Evolutionary conservation across 2,888 invertebrate species (phyloP).

Genomic region (Allacma fusca): DNA sequence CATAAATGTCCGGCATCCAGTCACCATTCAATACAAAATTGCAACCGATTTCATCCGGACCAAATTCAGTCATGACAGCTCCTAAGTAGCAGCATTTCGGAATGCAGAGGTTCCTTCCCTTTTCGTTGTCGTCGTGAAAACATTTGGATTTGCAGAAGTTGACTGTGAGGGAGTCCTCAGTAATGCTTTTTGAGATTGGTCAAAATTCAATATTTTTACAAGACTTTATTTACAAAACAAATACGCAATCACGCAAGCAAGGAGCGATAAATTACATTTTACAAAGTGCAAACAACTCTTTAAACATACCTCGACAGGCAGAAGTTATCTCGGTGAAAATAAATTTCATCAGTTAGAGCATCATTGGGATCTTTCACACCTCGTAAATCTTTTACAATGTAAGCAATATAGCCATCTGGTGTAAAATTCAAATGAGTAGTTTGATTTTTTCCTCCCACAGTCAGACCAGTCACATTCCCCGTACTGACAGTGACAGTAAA

Average conservation of each 20-base stretch:
- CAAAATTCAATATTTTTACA: too few species aligned
- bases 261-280: too few species aligned
- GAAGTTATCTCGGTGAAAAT: constrained; percentile 18
- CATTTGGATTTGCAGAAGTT: constrained; percentile 1
- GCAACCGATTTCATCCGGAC: background rate
- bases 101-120: constrained; percentile 10
- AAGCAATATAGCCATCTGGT: background rate
- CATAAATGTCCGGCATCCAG: background rate
- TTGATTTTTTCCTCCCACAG: background rate
- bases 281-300: background rate
- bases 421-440: background rate
- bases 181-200: background rate
- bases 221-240: too few species aligned
- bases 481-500: background rate
- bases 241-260: too few species aligned
- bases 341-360: constrained; percentile 4
- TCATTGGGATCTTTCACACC: background rate
- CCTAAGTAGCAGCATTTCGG: constrained; percentile 13
- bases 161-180: background rate
- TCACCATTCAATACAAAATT: background rate
- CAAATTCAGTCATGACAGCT: background rate
- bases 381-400: background rate
- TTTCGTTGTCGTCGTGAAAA: background rate
- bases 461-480: background rate
- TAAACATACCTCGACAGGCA: background rate